Evolutionary conservation across 2,113 vertebrate genomes (phyloP).

Genomic region (Platysteira castanea): DNA sequence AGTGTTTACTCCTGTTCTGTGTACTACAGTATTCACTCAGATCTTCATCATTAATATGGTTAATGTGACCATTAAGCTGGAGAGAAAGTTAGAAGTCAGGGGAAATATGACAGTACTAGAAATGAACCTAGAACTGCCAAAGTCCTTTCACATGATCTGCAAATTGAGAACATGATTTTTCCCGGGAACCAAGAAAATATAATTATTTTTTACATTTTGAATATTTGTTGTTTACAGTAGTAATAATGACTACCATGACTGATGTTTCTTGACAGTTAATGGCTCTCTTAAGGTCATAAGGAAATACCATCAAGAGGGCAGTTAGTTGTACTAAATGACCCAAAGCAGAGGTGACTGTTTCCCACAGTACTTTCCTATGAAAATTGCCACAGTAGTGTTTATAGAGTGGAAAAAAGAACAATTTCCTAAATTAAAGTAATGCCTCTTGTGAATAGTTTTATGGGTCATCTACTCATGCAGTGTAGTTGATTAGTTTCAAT

Average conservation of each 20-base stretch:
- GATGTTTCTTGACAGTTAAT: neutral
- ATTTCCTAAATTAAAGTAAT: slow-evolving; percentile 14
- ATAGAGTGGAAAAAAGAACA: neutral
- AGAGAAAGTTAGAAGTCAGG: neutral
- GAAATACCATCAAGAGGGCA: neutral
- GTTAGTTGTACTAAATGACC: slow-evolving; percentile 11
- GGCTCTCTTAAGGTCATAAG: neutral
- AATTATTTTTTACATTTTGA: neutral
- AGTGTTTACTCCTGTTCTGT: neutral
- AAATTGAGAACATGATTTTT: neutral
- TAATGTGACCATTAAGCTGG: neutral
- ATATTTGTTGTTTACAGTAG: neutral
- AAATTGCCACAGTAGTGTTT: neutral
- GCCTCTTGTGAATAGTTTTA: slow-evolving; percentile 2
- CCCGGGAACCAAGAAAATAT: neutral
- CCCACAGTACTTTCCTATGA: neutral
- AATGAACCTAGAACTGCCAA: neutral
- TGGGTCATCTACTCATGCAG: slow-evolving; percentile 13
- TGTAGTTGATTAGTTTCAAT: slow-evolving; percentile 46
- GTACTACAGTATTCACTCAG: neutral
- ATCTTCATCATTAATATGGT: neutral
- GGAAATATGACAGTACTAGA: neutral
- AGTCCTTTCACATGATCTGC: neutral
- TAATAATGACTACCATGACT: neutral
- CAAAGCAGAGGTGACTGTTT: neutral